These are phyloP conservation scores for Eristalinus aeneus DNA, from an alignment of 2,888 invertebrate genomes.

Conservation along the genomic window DNA sequence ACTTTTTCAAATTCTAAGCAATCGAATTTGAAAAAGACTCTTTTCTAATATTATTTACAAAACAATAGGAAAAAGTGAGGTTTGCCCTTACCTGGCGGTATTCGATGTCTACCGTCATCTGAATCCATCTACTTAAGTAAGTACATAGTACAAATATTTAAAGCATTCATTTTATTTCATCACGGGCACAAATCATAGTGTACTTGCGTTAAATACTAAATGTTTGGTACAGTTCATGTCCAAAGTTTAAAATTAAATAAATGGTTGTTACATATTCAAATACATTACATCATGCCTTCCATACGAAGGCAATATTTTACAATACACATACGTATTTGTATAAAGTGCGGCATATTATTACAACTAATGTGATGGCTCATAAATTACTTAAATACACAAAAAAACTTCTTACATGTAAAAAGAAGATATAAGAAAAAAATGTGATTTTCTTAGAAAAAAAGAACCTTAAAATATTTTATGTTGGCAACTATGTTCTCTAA, in stretches of 20 bases:
- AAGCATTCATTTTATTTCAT: conserved; percentile 10
- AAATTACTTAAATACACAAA: background rate
- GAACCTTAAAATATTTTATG: background rate
- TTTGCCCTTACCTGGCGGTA: conserved; percentile 10
- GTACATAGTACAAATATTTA: conserved; percentile 3
- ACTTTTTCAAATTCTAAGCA: no score
- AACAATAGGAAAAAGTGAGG: background rate
- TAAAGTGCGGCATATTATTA: background rate
- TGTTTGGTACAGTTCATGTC: background rate
- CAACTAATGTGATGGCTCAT: background rate
- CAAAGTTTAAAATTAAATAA: background rate
- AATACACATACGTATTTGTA: background rate
- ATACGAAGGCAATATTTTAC: background rate
- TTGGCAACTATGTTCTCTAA: background rate
- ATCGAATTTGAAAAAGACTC: no score
- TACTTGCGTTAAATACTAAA: background rate
- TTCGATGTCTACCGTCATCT: background rate
- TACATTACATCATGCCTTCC: background rate
- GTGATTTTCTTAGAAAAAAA: background rate
- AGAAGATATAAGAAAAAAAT: background rate
- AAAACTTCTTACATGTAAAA: background rate
- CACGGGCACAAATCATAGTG: background rate
- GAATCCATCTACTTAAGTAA: conserved; percentile 16
- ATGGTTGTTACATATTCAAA: background rate
- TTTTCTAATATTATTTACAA: background rate